A percentile compares a stretch with the other conserved stretches of the same genome.
Evolutionary conservation across 1,140 invertebrate species (phyloP).

Genomic region (Coenobita brevimanus): DNA sequence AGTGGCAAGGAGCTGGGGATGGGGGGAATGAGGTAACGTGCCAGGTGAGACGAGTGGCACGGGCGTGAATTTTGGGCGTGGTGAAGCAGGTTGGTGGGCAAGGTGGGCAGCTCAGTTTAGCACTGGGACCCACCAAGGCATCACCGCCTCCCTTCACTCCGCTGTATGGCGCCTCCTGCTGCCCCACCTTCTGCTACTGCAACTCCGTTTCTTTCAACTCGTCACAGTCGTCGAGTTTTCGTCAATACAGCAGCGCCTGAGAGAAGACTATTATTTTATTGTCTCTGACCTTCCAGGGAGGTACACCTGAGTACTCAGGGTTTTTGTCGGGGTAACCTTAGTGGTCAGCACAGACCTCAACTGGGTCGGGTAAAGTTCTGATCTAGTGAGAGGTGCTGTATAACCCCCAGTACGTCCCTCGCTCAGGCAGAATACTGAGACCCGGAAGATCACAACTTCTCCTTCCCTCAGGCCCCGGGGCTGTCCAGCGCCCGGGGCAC

Average conservation of each 20-base stretch:
- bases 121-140: slow-evolving; percentile 29
- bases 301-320: neutral
- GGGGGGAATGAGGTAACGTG: neutral
- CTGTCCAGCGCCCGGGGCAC: neutral
- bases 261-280: neutral
- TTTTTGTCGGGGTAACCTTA: neutral
- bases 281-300: slow-evolving; percentile 38
- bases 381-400: slow-evolving; percentile 8
- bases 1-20: no score
- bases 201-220: neutral
- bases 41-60: neutral
- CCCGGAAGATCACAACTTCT: neutral
- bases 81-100: neutral
- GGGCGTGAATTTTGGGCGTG: slow-evolving; percentile 35
- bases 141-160: slow-evolving; percentile 23
- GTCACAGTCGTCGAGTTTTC: neutral
- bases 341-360: slow-evolving; percentile 3
- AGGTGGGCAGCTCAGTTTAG: slow-evolving; percentile 38
- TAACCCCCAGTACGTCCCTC: neutral
- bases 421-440: neutral
- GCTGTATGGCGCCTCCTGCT: slow-evolving; percentile 40
- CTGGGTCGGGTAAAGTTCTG: slow-evolving; percentile 17
- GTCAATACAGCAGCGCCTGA: neutral
- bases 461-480: neutral
- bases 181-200: slow-evolving; percentile 19